Evolutionary conservation across 2,797 vertebrate species (phyloP), one percentile per base, ranked within the genome.

Genomic region (Monodelphis domestica): DNA sequence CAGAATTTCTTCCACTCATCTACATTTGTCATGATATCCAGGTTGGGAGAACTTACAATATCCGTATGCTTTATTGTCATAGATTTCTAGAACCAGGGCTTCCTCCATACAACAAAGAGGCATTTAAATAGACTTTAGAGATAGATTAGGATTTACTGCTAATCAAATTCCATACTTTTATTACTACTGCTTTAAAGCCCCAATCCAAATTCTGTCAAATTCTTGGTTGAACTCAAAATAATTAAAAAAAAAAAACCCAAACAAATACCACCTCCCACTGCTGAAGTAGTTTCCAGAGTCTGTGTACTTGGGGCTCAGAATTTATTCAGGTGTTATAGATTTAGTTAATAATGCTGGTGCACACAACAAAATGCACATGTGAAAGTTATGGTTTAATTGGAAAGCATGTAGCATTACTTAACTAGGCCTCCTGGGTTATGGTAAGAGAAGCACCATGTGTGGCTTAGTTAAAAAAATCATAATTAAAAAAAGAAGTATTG

Each of bases 261-360:
- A 38, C 63, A 78, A 78, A 78, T 17, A 78, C 17, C 24, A 90
- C 12, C 88, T 96, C 93, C 95, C 89, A 38, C 87, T 96, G 91
- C 94, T 93, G 95, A 96, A 94, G 96, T 93, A 87, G 91, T 95
- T 94, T 92, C 96, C 93, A 96, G 93, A 95, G 93, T 90, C 54
- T 54, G 90, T 89, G 52, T 54, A 57, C 53, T 2, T 91, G 87
- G 51, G 87, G 88, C 54, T 33, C 57, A 88, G 89, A 91, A 97
- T 97, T 97, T 97, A 96, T 91, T 97, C 97, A 97, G 96, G 96
- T 97, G 97, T 97, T 97, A 97, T 94, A 94, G 96, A 97, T 97
- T 97, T 97, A 97, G 95, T 97, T 96, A 97, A 84, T 84, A 84
- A 97, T 97, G 93, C 94, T 90, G 78, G 93, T 54, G 91, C 91